These are phyloP conservation scores for Caenorhabditis zanzibari DNA, from an alignment of 2,888 invertebrate species.

Conservation along the genomic window DNA sequence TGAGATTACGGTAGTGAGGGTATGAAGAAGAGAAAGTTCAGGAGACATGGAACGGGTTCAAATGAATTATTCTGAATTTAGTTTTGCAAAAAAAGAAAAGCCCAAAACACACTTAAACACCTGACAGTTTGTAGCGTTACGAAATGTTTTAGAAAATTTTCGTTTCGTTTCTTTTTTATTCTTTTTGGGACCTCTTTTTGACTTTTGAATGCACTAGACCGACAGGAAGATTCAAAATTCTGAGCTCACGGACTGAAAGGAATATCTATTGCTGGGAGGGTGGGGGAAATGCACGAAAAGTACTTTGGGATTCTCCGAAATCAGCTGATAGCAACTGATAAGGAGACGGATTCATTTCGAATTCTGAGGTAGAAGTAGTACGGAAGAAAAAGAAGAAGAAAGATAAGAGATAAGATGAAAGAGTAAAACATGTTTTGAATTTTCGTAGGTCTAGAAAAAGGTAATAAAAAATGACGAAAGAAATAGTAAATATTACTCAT, in stretches of 20 bases:
- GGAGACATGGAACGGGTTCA: slow-evolving; percentile 5
- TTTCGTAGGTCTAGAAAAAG: not conserved
- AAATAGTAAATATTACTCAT: slow-evolving; percentile 23
- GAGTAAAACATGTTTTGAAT: slow-evolving; percentile 20
- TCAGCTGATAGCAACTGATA: slow-evolving; percentile 38
- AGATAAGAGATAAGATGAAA: slow-evolving; percentile 18
- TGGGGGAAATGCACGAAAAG: slow-evolving; percentile 32
- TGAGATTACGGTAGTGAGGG: slow-evolving; percentile 23
- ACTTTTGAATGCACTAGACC: slow-evolving; percentile 59
- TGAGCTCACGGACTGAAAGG: slow-evolving; percentile 50
- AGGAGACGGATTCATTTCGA: slow-evolving; percentile 3
- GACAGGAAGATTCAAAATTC: slow-evolving; percentile 43
- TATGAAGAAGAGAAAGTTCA: slow-evolving; percentile 6
- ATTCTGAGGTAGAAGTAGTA: slow-evolving; percentile 47
- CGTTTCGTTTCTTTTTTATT: slow-evolving; percentile 12
- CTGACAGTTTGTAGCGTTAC: slow-evolving; percentile 49
- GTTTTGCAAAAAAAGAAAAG: slow-evolving; percentile 1
- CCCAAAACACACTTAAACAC: slow-evolving; percentile 45
- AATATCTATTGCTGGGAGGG: slow-evolving; percentile 17
- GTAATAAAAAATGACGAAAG: not conserved
- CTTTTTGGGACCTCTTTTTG: slow-evolving; percentile 9
- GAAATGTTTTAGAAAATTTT: slow-evolving; percentile 19
- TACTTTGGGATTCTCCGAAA: slow-evolving; percentile 34
- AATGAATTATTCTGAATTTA: slow-evolving; percentile 27
- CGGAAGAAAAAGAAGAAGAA: not conserved